Evolutionary conservation across 2,797 vertebrate species (phyloP), one percentile per base, ranked within the genome.

Genomic region (Anas bahamensis): DNA sequence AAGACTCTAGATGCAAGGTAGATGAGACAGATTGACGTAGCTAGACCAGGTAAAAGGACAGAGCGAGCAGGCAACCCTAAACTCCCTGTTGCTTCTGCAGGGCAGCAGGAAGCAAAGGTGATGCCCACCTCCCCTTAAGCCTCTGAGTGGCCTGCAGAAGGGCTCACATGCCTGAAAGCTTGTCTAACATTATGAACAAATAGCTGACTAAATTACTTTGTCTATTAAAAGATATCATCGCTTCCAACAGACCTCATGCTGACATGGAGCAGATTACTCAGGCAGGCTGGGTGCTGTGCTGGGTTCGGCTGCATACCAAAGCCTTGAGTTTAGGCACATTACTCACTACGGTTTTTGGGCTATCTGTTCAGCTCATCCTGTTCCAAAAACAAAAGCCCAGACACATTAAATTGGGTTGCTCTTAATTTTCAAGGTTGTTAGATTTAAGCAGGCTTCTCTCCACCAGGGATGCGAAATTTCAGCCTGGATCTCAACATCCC

Each of bases 231-330:
- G 83, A 70, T 91, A 92, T 41, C 74, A 92, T 95, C 87, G 39
- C 86, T 92, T 83, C 48, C 88, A 89, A 85, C 56, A 83, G 80
- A 86, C 55, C 91, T 83, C 91, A 76, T n/a, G 70, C 89, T 93
- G 92, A 94, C 94, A 95, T 57, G 88, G 92, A 87, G 85, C 85
- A 93, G 90, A 89, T 94, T 83, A 93, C 87, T 81, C 85, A 95
- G 90, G 78, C 82, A 85, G 80, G 65, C 85, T 75, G 88, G 77
- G 69, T 94, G 91, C 81, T 83, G 91, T 75, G 93, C 91, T 50
- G 93, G 90, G 90, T 91, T 90, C 93, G 78, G 68, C 68, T 91
- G 86, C 95, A 95, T 96, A 95, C 95, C 95, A 93, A 95, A 90
- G 79, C 52, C 35, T 78, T 93, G 92, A 92, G 84, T 86, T 89